phyloP scores from a whole-genome alignment of 1,140 invertebrate species.

The Oscheius sp. region DNA sequence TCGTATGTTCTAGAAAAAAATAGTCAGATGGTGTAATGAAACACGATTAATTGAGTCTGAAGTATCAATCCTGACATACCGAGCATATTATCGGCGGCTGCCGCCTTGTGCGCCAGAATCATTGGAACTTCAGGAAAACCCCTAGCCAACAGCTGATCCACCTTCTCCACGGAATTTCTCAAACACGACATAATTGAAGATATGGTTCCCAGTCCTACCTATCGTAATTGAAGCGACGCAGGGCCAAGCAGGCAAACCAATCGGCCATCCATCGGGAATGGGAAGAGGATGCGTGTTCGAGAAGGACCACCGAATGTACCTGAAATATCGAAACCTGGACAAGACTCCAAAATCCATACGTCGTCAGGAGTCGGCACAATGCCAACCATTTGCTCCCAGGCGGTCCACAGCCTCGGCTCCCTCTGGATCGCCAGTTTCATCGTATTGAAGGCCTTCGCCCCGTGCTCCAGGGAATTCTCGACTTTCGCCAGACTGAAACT shows the following conservation, averaged over 20 bases:
- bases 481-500: slow-evolving; percentile 11
- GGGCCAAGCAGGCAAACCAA: slow-evolving; percentile 20
- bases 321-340: neutral
- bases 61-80: neutral
- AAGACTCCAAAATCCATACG: slow-evolving; percentile 1
- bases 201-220: neutral
- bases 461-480: neutral
- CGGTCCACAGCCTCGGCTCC: slow-evolving; percentile 34
- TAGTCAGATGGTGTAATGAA: neutral
- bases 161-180: slow-evolving; percentile 10
- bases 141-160: slow-evolving; percentile 8
- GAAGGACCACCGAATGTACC: neutral
- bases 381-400: slow-evolving; percentile 21
- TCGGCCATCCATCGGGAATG: slow-evolving; percentile 38
- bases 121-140: slow-evolving; percentile 16
- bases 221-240: slow-evolving; percentile 25
- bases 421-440: slow-evolving; percentile 4
- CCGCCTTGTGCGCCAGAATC: slow-evolving; percentile 12
- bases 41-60: neutral
- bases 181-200: slow-evolving; percentile 4
- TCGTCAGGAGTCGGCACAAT: slow-evolving; percentile 13
- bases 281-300: neutral
- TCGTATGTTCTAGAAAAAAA: slow-evolving; percentile 48
- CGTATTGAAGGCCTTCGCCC: neutral
- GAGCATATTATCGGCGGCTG: slow-evolving; percentile 14